phyloP scores from a whole-genome alignment of 2,113 vertebrate species.

The Mirounga angustirostris region DNA sequence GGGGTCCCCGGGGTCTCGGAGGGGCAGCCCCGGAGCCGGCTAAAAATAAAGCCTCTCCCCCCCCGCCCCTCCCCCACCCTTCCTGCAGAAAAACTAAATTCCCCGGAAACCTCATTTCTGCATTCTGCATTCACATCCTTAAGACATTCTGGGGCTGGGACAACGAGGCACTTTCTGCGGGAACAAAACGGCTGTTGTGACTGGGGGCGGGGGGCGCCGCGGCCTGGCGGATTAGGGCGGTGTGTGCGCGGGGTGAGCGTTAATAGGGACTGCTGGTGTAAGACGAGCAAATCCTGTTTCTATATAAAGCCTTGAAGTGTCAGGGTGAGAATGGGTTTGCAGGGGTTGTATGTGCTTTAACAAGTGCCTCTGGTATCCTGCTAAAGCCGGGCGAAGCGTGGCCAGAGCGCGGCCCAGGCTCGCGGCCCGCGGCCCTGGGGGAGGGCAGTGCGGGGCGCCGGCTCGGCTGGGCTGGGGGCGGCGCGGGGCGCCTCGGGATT shows the following conservation, averaged over 20 bases:
- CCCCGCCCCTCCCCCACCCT: slow-evolving; percentile 18
- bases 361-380: slow-evolving; percentile 90
- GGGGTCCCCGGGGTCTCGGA: neutral
- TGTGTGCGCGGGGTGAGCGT: slow-evolving; percentile 65
- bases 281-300: slow-evolving; percentile 93
- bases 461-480: neutral
- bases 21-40: neutral
- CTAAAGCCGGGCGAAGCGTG: slow-evolving; percentile 77
- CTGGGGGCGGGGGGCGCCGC: slow-evolving; percentile 63
- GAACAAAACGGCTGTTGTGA: slow-evolving; percentile 78
- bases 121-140: slow-evolving; percentile 54
- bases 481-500: neutral
- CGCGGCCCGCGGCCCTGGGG: neutral
- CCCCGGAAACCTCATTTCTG: slow-evolving; percentile 57
- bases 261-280: slow-evolving; percentile 88
- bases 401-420: slow-evolving; percentile 29
- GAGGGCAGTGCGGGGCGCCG: neutral
- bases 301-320: slow-evolving; percentile 90
- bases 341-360: slow-evolving; percentile 89
- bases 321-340: slow-evolving; percentile 90
- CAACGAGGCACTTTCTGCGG: slow-evolving; percentile 68
- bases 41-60: slow-evolving; percentile 7
- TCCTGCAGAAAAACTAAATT: slow-evolving; percentile 39
- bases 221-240: slow-evolving; percentile 76
- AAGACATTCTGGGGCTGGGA: slow-evolving; percentile 57